Conservation (phyloP, 2,113 vertebrate species). For the Nycticebus coucang region DNA sequence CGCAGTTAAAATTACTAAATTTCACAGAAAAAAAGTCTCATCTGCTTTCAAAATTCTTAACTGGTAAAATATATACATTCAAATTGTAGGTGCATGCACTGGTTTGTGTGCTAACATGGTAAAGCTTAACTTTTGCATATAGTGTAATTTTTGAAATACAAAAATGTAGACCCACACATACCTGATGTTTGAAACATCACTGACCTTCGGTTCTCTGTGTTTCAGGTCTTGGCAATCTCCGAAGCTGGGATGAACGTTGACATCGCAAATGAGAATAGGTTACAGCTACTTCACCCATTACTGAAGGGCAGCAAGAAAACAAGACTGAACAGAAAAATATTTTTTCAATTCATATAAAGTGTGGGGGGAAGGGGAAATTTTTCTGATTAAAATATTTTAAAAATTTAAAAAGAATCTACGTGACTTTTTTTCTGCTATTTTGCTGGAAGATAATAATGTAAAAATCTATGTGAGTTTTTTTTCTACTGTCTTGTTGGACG, state of each 20-base stretch:
- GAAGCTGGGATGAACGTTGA: not conserved
- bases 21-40: not conserved
- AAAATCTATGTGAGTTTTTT: not conserved
- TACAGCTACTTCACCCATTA: not conserved
- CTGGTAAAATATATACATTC: not conserved
- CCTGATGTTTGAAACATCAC: not conserved
- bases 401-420: not conserved
- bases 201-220: not conserved
- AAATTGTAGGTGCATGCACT: not conserved
- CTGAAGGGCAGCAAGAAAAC: not conserved
- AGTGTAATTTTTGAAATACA: not conserved
- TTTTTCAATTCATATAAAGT: not conserved
- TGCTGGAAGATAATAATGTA: not conserved
- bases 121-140: not conserved
- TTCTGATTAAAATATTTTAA: not conserved
- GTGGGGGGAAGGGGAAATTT: not conserved
- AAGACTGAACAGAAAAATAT: not conserved
- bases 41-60: not conserved
- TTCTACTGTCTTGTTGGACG: not conserved
- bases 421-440: not conserved
- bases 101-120: not conserved
- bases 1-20: not conserved
- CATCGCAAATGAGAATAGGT: not conserved
- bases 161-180: not conserved
- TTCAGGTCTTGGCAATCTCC: not conserved